Conservation (phyloP, 2,797 vertebrate species). For the Prunella strophiata region DNA sequence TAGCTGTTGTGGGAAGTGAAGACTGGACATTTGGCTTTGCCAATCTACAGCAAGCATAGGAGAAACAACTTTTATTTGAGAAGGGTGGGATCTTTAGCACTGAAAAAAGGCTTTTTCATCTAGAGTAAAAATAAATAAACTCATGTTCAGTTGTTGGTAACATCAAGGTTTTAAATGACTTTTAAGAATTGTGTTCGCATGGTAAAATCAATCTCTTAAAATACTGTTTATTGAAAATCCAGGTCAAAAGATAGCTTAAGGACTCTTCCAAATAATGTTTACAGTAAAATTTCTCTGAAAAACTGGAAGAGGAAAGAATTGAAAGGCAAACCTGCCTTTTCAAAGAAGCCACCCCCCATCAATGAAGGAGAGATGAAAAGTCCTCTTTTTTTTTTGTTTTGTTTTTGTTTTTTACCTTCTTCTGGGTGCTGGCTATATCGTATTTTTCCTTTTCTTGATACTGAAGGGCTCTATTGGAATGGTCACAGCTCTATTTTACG, state of each 20-base stretch:
- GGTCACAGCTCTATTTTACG: neutral
- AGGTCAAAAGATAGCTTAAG: neutral
- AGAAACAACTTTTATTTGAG: conserved; percentile 12
- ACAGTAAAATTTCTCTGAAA: neutral
- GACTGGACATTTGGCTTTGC: neutral
- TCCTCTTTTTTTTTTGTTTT: neutral
- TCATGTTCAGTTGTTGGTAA: neutral
- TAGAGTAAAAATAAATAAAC: conserved; percentile 4
- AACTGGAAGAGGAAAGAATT: neutral
- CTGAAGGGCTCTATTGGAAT: neutral
- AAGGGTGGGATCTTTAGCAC: neutral
- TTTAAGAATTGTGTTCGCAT: neutral
- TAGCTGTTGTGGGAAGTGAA: neutral
- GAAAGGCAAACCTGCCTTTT: neutral
- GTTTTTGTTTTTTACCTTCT: no score
- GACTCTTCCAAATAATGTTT: neutral
- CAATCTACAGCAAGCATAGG: neutral
- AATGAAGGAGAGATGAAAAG: neutral
- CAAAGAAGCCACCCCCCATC: neutral
- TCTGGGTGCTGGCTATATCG: neutral
- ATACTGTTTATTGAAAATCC: neutral
- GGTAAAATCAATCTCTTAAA: neutral
- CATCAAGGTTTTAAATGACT: conserved; percentile 1
- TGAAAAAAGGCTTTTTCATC: neutral
- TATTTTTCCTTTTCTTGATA: neutral